These are phyloP conservation scores for Sturnus vulgaris DNA, from an alignment of 2,113 vertebrate species.

Conservation along the genomic window DNA sequence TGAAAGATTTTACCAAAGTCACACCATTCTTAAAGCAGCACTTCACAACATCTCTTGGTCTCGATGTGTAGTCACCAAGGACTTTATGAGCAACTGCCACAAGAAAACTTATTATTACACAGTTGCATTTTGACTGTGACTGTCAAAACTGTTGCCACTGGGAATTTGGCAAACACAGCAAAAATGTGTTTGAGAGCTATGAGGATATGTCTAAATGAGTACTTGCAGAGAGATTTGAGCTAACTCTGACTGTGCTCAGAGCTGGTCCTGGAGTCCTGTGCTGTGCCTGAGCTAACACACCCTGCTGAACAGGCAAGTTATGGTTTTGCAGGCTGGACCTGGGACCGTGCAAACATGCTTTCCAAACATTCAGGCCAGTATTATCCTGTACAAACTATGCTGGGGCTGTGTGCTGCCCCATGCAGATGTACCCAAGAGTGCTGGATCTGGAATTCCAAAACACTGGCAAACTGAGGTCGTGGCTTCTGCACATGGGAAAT, in stretches of 20 bases:
- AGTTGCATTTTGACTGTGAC: conserved; percentile 32
- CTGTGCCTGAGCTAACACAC: background rate
- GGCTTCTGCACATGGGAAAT: background rate
- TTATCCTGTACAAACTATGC: background rate
- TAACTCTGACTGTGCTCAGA: background rate
- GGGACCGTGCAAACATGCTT: background rate
- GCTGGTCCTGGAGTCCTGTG: background rate
- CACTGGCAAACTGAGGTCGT: background rate
- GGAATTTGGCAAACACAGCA: conserved; percentile 25
- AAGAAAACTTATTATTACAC: conserved; percentile 5
- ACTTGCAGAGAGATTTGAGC: background rate
- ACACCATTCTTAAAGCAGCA: background rate
- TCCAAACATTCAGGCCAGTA: background rate
- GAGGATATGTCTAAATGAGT: background rate
- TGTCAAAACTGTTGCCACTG: conserved; percentile 19
- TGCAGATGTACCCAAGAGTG: background rate
- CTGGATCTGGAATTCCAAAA: background rate
- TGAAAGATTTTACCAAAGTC: background rate
- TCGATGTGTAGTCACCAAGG: background rate
- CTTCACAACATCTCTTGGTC: background rate
- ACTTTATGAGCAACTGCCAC: background rate
- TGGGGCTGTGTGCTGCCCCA: background rate
- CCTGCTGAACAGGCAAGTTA: background rate
- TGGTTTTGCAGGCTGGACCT: background rate
- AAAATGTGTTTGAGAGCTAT: background rate